These are phyloP conservation scores for Cuniculus paca DNA, from an alignment of 2,797 vertebrate species.

Conservation along the genomic window DNA sequence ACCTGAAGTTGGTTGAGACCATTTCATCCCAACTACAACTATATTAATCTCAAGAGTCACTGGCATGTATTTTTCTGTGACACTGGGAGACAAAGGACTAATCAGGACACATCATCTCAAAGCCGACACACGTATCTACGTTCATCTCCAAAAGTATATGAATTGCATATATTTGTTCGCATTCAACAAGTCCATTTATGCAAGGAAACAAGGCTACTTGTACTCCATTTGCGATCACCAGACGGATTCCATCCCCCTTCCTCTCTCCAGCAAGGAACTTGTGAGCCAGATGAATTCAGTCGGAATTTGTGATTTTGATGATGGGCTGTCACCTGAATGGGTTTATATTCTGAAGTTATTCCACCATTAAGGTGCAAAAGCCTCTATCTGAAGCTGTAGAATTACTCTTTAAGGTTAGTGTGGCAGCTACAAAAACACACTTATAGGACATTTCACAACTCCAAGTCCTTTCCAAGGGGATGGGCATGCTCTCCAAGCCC, in stretches of 20 bases:
- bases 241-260: slow-evolving; percentile 78
- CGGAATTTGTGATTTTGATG: slow-evolving; percentile 68
- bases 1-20: slow-evolving; percentile 65
- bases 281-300: slow-evolving; percentile 65
- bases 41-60: slow-evolving; percentile 70
- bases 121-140: slow-evolving; percentile 82
- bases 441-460: slow-evolving; percentile 74
- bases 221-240: slow-evolving; percentile 79
- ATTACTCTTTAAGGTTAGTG: slow-evolving; percentile 78
- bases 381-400: slow-evolving; percentile 80
- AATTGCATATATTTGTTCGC: slow-evolving; percentile 89
- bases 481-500: slow-evolving; percentile 71
- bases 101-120: slow-evolving; percentile 80
- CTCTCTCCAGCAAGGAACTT: slow-evolving; percentile 77
- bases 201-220: slow-evolving; percentile 83
- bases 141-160: slow-evolving; percentile 84
- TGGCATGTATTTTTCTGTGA: slow-evolving; percentile 78
- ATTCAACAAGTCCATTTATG: slow-evolving; percentile 86
- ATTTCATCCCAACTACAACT: slow-evolving; percentile 60
- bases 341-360: slow-evolving; percentile 72
- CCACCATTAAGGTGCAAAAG: slow-evolving; percentile 77
- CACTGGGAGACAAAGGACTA: slow-evolving; percentile 81
- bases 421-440: slow-evolving; percentile 84
- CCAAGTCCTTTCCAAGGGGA: slow-evolving; percentile 77
- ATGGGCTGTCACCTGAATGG: slow-evolving; percentile 78